Base-by-base conservation (phyloP, 2,113 vertebrate species). In the Myotis brandtii region DNA sequence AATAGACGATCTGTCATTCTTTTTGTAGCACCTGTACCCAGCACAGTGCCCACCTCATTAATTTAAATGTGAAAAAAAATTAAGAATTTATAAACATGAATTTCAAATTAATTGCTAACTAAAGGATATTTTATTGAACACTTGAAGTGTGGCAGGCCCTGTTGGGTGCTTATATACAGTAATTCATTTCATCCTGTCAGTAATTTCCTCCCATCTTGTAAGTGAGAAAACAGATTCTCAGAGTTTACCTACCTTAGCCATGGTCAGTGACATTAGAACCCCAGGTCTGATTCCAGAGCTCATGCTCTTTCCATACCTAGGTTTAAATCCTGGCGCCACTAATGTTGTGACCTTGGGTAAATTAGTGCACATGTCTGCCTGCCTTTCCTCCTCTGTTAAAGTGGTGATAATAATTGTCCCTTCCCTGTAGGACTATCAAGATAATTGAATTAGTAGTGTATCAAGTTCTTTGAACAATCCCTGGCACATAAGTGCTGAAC, bases 151-250 rank as follows among this genome's bases (percentile, higher is more conserved):
- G 50, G 17, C 1, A 59, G 17, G 37, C 30, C 79, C 46, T 82
- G 12, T 62, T 46, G 62, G 37, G 30, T 90, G 54, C 64, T 72
- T 89, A 40, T 25, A 75, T 76, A 70, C 14, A 83, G 40, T 79
- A 82, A 67, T 67, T 52, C 32, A 86, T 48, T 94, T 94, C 37
- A 62, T 89, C 59, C 27, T 73, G 66, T 23, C 67, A 95, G 11
- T 89, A 84, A 62, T 79, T 73, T 62, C 14, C 93, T 79, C 94
- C 46, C 80, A 56, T 67, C 87, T 90, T 81, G 48, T 46, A 94
- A 86, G 76, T 77, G 27, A 72, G 21, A 52, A 93, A 95, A 81
- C 32, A 25, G 27, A 77, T 56, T 64, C 27, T 87, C 37, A 52
- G 59, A 73, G 40, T 73, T 77, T 70, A 73, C 67, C 32, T 77